Evolutionary conservation across 2,797 vertebrate genomes (phyloP).

Genomic region (Pseudocheirus occidentalis): DNA sequence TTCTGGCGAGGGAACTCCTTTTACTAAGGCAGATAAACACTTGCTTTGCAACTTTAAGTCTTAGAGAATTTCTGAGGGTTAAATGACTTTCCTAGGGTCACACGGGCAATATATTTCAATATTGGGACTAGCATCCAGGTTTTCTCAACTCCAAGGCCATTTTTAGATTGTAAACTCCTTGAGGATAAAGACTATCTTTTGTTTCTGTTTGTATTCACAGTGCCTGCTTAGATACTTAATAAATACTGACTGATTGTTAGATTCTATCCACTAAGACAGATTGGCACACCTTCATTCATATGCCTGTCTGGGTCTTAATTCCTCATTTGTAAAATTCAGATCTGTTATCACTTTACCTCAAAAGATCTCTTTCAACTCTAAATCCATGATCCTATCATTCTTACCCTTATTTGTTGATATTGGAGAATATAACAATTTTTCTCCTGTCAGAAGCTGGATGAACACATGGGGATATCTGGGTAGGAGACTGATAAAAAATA

Average conservation of each 20-base stretch:
- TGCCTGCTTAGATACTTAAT: neutral
- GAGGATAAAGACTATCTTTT: neutral
- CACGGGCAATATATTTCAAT: neutral
- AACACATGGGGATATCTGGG: neutral
- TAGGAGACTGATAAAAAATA: neutral
- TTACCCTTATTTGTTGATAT: neutral
- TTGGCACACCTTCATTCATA: neutral
- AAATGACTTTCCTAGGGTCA: neutral
- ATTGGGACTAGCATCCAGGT: neutral
- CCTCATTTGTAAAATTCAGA: neutral
- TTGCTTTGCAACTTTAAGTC: neutral
- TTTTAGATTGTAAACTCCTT: neutral
- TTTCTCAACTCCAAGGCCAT: neutral
- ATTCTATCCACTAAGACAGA: neutral
- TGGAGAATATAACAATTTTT: neutral
- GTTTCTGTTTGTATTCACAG: neutral
- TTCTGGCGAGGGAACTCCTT: neutral
- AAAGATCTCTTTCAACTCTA: neutral
- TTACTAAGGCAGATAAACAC: neutral
- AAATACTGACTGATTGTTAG: neutral
- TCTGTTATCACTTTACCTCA: neutral
- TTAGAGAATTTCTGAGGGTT: neutral
- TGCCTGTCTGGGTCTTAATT: neutral
- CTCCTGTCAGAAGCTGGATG: neutral
- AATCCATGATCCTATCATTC: neutral